Evolutionary conservation across 2,888 invertebrate genomes (phyloP).

Genomic region (Automeris io): DNA sequence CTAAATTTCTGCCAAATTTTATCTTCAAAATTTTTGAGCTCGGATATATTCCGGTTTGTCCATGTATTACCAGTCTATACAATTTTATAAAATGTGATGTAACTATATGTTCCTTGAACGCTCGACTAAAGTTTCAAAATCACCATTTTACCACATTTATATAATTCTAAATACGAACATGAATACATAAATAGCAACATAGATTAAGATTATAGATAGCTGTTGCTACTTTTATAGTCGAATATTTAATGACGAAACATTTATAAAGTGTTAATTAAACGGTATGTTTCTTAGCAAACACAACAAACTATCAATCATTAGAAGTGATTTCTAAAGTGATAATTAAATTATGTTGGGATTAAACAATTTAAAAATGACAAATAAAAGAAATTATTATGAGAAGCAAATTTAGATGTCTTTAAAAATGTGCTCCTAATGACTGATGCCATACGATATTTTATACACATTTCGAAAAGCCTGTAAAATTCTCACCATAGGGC

Average conservation of each 20-base stretch:
- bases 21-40: too few relatives aligned
- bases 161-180: slow-evolving; percentile 4
- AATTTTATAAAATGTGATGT: background rate
- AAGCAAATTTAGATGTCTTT: too few relatives aligned
- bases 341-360: too few relatives aligned
- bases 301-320: background rate
- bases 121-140: background rate
- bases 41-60: too few relatives aligned
- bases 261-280: background rate
- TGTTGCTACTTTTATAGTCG: background rate
- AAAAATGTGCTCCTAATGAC: background rate
- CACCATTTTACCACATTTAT: slow-evolving; percentile 7
- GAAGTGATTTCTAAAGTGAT: background rate
- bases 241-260: background rate
- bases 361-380: too few relatives aligned
- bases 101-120: background rate
- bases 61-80: background rate
- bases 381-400: too few relatives aligned
- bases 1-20: too few relatives aligned
- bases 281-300: background rate
- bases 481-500: too few relatives aligned
- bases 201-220: slow-evolving; percentile 2
- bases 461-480: background rate
- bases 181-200: slow-evolving; percentile 3
- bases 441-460: background rate